Evolutionary conservation across 2,797 vertebrate genomes (phyloP).

Genomic region (Syngnathus acus): DNA sequence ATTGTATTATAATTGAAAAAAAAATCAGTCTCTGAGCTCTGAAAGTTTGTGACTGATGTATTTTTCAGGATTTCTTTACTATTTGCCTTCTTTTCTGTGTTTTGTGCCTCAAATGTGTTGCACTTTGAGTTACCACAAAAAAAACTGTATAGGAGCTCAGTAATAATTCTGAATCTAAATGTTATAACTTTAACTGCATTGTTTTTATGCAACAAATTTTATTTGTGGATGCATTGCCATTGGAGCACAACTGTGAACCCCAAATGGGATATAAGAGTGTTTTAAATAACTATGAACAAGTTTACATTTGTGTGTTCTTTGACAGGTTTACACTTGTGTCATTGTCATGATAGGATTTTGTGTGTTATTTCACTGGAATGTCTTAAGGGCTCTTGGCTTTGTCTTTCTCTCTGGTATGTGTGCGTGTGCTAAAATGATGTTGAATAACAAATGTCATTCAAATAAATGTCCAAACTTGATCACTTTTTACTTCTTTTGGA

Average conservation of each 20-base stretch:
- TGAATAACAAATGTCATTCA: slow-evolving; percentile 60
- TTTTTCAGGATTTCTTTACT: slow-evolving; percentile 1
- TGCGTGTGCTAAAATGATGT: slow-evolving; percentile 36
- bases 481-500: not conserved
- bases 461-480: slow-evolving; percentile 67
- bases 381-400: slow-evolving; percentile 59
- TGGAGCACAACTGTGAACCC: slow-evolving; percentile 55
- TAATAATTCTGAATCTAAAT: slow-evolving; percentile 13
- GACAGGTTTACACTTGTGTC: slow-evolving; percentile 52
- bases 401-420: slow-evolving; percentile 44
- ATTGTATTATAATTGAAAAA: not conserved
- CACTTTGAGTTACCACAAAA: not conserved
- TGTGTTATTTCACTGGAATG: slow-evolving; percentile 39
- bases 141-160: not conserved
- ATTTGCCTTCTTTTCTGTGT: slow-evolving; percentile 14
- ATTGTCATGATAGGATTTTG: slow-evolving; percentile 38
- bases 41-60: slow-evolving; percentile 3
- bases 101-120: slow-evolving; percentile 17
- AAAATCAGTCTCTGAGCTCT: not conserved
- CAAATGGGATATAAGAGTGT: slow-evolving; percentile 27
- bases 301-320: slow-evolving; percentile 30
- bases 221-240: slow-evolving; percentile 10
- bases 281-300: slow-evolving; percentile 27
- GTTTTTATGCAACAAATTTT: not conserved
- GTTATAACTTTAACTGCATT: slow-evolving; percentile 11